phyloP scores from a whole-genome alignment of 2,888 invertebrate genomes.

The Macaria notata region DNA sequence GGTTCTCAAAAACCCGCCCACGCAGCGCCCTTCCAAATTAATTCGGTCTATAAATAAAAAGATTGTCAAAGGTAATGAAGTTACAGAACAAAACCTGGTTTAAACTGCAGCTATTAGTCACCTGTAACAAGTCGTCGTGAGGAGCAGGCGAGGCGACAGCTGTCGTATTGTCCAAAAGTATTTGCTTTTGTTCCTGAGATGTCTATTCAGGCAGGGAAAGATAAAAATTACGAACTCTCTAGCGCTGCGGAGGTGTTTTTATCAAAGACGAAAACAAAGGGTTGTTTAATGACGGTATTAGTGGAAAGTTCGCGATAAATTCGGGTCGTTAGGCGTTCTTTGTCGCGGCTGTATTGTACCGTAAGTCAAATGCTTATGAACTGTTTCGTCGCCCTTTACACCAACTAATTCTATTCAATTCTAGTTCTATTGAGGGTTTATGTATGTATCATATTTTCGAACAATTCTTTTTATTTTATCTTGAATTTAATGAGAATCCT shows the following conservation, averaged over 20 bases:
- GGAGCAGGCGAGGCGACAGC: slow-evolving; percentile 45
- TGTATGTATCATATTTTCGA: neutral
- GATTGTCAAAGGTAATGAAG: slow-evolving; percentile 4
- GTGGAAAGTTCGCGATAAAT: slow-evolving; percentile 79
- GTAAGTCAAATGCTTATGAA: slow-evolving; percentile 60
- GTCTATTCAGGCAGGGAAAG: slow-evolving; percentile 65
- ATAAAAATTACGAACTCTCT: slow-evolving; percentile 74
- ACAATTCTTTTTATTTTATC: neutral
- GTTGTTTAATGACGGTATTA: slow-evolving; percentile 79
- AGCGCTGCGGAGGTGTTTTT: slow-evolving; percentile 71
- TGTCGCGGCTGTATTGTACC: slow-evolving; percentile 72
- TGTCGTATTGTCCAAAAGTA: slow-evolving; percentile 58
- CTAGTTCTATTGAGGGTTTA: slow-evolving; percentile 17
- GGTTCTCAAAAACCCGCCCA: slow-evolving; percentile 7
- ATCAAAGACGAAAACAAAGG: slow-evolving; percentile 78
- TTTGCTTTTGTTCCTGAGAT: slow-evolving; percentile 64
- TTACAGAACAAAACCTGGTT: slow-evolving; percentile 13
- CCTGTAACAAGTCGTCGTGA: slow-evolving; percentile 35
- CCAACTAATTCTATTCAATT: slow-evolving; percentile 45
- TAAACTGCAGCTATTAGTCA: slow-evolving; percentile 34
- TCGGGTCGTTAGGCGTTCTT: slow-evolving; percentile 74
- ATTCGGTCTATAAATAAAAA: slow-evolving; percentile 12
- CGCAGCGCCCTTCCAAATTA: slow-evolving; percentile 4
- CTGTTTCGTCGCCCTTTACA: slow-evolving; percentile 47
- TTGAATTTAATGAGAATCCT: no score